These are phyloP conservation scores for Danaus melanippus DNA, from an alignment of 1,140 invertebrate species.

Conservation along the genomic window DNA sequence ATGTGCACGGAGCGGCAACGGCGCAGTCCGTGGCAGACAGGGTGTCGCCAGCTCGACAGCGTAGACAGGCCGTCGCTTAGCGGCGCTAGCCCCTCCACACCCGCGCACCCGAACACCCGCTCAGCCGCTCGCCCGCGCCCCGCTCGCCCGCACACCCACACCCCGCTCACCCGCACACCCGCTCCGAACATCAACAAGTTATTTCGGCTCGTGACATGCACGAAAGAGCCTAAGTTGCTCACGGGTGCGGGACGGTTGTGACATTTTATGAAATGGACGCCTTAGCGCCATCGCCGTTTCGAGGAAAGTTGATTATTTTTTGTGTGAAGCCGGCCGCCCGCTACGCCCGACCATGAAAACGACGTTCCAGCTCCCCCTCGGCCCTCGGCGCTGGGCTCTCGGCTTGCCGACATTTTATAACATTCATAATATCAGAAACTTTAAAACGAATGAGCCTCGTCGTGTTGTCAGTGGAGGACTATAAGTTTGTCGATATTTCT, in stretches of 20 bases:
- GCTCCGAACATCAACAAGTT: conserved; percentile 67
- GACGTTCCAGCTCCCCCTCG: conserved; percentile 28
- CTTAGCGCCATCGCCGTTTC: conserved; percentile 70
- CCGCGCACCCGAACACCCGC: conserved; percentile 32
- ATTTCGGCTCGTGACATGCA: conserved; percentile 49
- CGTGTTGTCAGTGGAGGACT: too few species aligned
- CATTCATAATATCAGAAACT: conserved; percentile 20
- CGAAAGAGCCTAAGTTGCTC: conserved; percentile 47
- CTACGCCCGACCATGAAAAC: conserved; percentile 56
- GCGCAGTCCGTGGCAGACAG: conserved; percentile 86
- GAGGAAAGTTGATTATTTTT: conserved; percentile 71
- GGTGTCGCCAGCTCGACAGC: conserved; percentile 87
- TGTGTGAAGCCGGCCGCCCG: conserved; percentile 56
- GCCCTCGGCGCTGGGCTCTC: too few species aligned
- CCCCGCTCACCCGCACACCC: conserved; percentile 47
- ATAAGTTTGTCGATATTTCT: too few species aligned
- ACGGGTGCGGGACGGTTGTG: conserved; percentile 26
- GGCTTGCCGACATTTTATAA: conserved; percentile 25
- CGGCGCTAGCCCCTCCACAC: conserved; percentile 53
- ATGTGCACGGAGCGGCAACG: conserved; percentile 78
- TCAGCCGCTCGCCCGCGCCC: conserved; percentile 25
- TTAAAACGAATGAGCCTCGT: too few species aligned
- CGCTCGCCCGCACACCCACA: conserved; percentile 32
- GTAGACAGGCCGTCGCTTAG: conserved; percentile 82
- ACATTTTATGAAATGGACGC: conserved; percentile 32